Evolutionary conservation across 2,888 invertebrate species (phyloP), one percentile per base, ranked within the genome.

Genomic region (Panopea generosa): DNA sequence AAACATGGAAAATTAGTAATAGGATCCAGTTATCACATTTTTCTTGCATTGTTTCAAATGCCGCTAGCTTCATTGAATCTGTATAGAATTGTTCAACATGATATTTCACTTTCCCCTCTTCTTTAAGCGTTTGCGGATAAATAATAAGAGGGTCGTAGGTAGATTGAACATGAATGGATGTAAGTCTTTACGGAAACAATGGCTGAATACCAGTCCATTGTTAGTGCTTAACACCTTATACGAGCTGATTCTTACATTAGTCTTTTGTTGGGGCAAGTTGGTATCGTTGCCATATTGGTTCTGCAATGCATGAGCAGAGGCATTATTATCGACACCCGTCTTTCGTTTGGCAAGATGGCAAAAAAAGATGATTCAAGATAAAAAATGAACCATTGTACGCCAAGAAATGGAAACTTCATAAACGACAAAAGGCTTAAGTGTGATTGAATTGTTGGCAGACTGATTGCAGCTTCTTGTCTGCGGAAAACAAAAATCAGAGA

Each of bases 111-210:
- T 77, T 77, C 72, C 47, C 68, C 77, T 60, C 63, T 72, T 50
- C 50, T 60, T 60, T 29, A 61, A 59, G 22, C 18, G 26, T 49
- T 68, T 53, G 24, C 57, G 20, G 47, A 63, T 69, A 68, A 56
- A 73, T 77, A 77, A 68, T 49, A 47, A n/a, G 59, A 59, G 55
- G 74, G 77, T 77, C 66, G 55, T 33, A 67, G 71, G 77, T 77
- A 70, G 71, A 57, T 59, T 66, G 71, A 75, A 75, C 69, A 69
- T 77, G 81, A 81, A 81, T 77, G 40, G 81, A 81, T 81, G 81
- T 81, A 81, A 75, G 73, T 81, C 77, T 81, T 68, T 69, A 47
- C 29, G 53, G 20, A 72, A 71, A 79, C 74, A 79, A 79, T 75
- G 47, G 68, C 56, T 26, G 40, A 68, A 63, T 77, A 61, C 52